Conservation (phyloP, 2,113 vertebrate genomes). For the Mohoua ochrocephala region DNA sequence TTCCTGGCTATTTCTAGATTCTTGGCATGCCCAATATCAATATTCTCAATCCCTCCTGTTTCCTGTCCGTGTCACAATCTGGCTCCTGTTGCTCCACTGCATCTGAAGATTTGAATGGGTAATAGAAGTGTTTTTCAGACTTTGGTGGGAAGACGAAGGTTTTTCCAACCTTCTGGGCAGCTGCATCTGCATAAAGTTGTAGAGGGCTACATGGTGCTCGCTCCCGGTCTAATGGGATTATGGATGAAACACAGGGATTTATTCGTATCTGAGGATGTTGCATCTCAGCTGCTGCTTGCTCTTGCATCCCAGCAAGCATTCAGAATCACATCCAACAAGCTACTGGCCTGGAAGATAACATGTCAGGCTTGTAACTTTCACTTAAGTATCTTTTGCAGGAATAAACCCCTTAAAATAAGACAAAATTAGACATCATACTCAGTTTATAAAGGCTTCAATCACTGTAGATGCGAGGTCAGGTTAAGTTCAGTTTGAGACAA, state of each 20-base stretch:
- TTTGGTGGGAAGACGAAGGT: not conserved
- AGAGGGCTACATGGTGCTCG: not conserved
- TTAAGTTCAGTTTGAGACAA: constrained; percentile 22
- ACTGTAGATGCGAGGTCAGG: not conserved
- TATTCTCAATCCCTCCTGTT: not conserved
- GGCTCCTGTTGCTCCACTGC: not conserved
- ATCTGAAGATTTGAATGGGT: not conserved
- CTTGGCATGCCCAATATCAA: accelerated
- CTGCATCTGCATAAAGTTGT: not conserved
- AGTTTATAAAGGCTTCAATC: not conserved
- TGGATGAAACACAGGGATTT: not conserved
- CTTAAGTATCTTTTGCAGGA: not conserved
- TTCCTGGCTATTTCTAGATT: not conserved
- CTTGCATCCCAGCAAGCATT: not conserved
- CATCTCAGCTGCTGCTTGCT: not conserved
- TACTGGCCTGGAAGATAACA: not conserved
- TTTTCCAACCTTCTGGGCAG: not conserved
- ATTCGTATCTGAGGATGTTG: not conserved
- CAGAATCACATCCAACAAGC: not conserved
- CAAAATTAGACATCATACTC: not conserved
- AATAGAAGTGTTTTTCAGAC: accelerated
- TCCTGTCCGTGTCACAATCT: not conserved
- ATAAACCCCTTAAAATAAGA: not conserved
- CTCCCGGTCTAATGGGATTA: not conserved
- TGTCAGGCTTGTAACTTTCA: not conserved